A percentile compares a stretch with the other conserved stretches of the same genome.
phyloP scores from a whole-genome alignment of 2,113 vertebrate genomes.

The Narcine bancroftii region DNA sequence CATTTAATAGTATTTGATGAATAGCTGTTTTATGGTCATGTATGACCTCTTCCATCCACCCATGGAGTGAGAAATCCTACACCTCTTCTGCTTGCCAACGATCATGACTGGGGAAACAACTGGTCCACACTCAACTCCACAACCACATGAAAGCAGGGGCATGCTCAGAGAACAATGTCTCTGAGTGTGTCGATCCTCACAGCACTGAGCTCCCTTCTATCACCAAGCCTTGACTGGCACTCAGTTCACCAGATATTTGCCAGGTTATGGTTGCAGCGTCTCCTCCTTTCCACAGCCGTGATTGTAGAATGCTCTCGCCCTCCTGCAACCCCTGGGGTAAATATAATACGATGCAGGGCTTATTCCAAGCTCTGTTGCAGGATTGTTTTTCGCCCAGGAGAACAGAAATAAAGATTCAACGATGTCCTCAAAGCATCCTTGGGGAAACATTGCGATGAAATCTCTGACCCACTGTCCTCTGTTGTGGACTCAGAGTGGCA shows the following conservation, averaged over 20 bases:
- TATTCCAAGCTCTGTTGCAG: too few species aligned
- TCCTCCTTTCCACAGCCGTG: background rate
- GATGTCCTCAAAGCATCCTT: too few species aligned
- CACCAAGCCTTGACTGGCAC: background rate
- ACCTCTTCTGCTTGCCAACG: background rate
- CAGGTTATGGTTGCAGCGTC: too few species aligned
- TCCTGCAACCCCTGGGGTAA: background rate
- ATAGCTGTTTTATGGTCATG: conserved; percentile 24
- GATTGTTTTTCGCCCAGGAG: too few species aligned
- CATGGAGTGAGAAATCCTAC: conserved; percentile 19
- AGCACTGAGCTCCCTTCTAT: background rate
- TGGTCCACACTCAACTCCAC: background rate
- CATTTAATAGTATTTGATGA: conserved; percentile 22
- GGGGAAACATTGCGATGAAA: too few species aligned
- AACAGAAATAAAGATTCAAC: too few species aligned
- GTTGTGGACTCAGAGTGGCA: too few species aligned
- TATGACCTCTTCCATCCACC: background rate
- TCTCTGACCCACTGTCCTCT: too few species aligned
- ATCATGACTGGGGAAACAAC: conserved; percentile 2
- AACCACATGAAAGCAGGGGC: background rate
- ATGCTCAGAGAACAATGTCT: background rate
- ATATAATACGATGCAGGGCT: too few species aligned
- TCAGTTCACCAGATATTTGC: background rate
- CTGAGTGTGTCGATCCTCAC: background rate
- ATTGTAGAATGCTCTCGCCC: background rate